Evolutionary conservation across 2,113 vertebrate genomes (phyloP), one percentile per base, ranked within the genome.

Genomic region (Hippocampus abdominalis): DNA sequence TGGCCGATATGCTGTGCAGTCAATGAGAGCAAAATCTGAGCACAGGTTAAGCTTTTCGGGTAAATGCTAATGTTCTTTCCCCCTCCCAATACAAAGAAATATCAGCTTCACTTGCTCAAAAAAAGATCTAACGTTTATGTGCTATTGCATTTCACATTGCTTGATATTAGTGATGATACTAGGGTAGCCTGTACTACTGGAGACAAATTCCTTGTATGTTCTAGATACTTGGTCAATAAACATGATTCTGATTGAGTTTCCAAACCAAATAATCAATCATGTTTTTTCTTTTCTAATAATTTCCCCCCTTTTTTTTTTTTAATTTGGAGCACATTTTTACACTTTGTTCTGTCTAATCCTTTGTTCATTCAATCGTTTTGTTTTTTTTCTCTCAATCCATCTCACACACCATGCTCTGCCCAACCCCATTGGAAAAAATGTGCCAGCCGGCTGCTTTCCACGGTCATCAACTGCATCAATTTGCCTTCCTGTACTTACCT

Each of bases 1-100:
- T 21, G 66, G 29, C 9, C 13, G 18, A 49, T 51, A 56, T 66
- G 44, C 53, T 68, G 46, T 57, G 44, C 53, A 70, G 46, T 57
- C 44, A 56, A 63, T 27, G 60, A 68, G 36, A 70, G 18, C 23
- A 69, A 69, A 44, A 2, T 0, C 21, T 39, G 32, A 61, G 59
- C 11, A 60, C 25, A 0, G 16, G 3, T 20, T 61, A 18, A 32
- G 18, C 59, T 61, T 61, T 61, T 36, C 39, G 7, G 59, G 59
- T 61, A 39, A 16, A 36, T 61, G 59, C 16, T 9, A 27, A 13
- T 57, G 4, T 57, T 23, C 5, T 5, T 27, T 10, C 23, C 2
- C 54, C 12, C 4, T 27, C 54, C 13, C 54, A 57, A 57, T 21
- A 18, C 8, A 0, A 32, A 11, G 32, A 36, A 61, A 29, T 60